A percentile compares a stretch with the other conserved stretches of the same genome.
Conservation (phyloP, 2,888 invertebrate species). For the Ametastegia equiseti region DNA sequence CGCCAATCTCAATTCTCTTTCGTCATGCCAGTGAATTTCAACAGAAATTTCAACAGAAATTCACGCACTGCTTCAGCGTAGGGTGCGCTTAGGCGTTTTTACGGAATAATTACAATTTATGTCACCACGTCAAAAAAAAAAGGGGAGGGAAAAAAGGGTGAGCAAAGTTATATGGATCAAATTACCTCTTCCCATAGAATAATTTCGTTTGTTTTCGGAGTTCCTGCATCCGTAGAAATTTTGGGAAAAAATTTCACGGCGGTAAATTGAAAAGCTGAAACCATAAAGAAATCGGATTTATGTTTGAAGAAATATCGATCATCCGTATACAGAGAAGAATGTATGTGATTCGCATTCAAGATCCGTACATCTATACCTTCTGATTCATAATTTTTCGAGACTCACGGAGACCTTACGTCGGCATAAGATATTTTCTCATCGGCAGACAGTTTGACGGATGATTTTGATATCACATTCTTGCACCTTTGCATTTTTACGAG, state of each 20-base stretch:
- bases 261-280: not conserved
- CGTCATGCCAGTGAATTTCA: not conserved
- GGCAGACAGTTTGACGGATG: conserved; percentile 30
- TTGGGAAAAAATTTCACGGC: too few species aligned
- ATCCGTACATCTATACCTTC: not conserved
- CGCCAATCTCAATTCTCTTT: conserved; percentile 3
- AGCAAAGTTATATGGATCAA: too few species aligned
- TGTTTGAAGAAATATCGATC: not conserved
- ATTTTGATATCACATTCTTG: conserved; percentile 15
- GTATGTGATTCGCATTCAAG: not conserved
- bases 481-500: conserved; percentile 1
- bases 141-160: too few species aligned
- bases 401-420: not conserved
- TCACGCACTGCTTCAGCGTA: not conserved
- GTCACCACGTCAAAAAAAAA: not conserved
- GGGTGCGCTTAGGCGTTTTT: not conserved
- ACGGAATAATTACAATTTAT: not conserved
- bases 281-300: not conserved
- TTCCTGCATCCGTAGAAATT: too few species aligned
- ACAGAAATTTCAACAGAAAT: not conserved
- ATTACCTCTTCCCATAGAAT: too few species aligned
- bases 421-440: not conserved
- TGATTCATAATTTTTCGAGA: not conserved
- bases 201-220: too few species aligned
- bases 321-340: not conserved